These are phyloP conservation scores for Aleiodes testaceus DNA, from an alignment of 2,888 invertebrate genomes.

Conservation along the genomic window DNA sequence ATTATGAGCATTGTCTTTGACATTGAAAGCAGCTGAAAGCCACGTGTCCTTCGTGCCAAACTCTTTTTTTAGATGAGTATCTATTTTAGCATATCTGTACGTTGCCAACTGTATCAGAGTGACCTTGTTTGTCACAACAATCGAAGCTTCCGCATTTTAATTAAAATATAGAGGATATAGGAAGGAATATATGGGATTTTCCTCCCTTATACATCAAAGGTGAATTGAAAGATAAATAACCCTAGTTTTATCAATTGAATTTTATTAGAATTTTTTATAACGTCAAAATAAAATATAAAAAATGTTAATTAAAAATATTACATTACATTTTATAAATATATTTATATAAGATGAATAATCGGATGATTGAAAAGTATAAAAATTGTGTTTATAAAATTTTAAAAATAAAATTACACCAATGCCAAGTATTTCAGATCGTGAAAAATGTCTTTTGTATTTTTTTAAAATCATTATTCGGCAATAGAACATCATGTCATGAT, in stretches of 20 bases:
- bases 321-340: constrained; percentile 9
- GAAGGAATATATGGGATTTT: no score
- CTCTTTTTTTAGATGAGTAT: not conserved
- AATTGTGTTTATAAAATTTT: constrained; percentile 4
- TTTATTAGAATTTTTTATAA: not conserved
- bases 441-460: not conserved
- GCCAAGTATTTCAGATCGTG: not conserved
- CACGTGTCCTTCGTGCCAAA: constrained; percentile 14
- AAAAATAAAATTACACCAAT: constrained; percentile 5
- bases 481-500: not conserved
- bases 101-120: not conserved
- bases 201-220: no score
- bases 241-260: constrained; percentile 1
- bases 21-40: constrained; percentile 11
- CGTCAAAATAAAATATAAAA: constrained; percentile 14
- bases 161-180: no score
- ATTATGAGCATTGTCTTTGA: not conserved
- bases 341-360: not conserved
- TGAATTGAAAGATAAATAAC: not conserved
- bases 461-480: not conserved
- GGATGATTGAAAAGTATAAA: constrained; percentile 1
- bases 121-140: not conserved
- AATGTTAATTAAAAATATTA: constrained; percentile 12
- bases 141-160: constrained; percentile 16
- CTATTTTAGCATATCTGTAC: not conserved